phyloP scores from a whole-genome alignment of 2,888 invertebrate genomes.

The Sphecodes monilicornis region DNA sequence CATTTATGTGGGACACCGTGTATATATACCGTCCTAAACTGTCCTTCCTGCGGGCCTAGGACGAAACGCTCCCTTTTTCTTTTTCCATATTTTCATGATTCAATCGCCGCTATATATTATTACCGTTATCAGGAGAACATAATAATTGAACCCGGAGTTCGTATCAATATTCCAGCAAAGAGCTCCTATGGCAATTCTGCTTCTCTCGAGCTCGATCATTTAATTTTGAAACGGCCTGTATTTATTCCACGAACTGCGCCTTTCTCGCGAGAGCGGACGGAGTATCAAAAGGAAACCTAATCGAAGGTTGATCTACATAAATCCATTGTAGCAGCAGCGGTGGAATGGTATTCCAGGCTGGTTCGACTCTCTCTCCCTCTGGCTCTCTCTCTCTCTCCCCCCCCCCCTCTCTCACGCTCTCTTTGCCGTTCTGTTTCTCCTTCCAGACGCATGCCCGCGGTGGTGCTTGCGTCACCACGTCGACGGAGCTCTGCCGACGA shows the following conservation, averaged over 20 bases:
- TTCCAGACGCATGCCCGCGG: conserved; percentile 11
- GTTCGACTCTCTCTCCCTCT: conserved; percentile 2
- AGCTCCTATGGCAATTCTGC: background rate
- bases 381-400: background rate
- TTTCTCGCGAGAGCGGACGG: conserved; percentile 15
- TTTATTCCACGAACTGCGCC: background rate
- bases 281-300: conserved; percentile 47
- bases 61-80: too few relatives aligned
- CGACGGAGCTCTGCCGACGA: background rate
- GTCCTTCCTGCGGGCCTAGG: too few relatives aligned
- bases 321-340: conserved; percentile 35
- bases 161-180: background rate
- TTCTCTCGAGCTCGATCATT: background rate
- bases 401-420: background rate
- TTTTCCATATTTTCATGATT: too few relatives aligned
- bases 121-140: background rate
- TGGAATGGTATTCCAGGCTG: conserved; percentile 1
- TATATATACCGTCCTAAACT: too few relatives aligned
- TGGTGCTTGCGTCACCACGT: conserved; percentile 10
- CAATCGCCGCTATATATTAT: too few relatives aligned
- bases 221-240: background rate
- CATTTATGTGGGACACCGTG: too few relatives aligned
- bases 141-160: background rate
- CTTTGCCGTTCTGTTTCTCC: background rate
- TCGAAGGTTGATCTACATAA: conserved; percentile 48